Evolutionary conservation across 2,797 vertebrate species (phyloP).

Genomic region (Micrastur ruficollis): DNA sequence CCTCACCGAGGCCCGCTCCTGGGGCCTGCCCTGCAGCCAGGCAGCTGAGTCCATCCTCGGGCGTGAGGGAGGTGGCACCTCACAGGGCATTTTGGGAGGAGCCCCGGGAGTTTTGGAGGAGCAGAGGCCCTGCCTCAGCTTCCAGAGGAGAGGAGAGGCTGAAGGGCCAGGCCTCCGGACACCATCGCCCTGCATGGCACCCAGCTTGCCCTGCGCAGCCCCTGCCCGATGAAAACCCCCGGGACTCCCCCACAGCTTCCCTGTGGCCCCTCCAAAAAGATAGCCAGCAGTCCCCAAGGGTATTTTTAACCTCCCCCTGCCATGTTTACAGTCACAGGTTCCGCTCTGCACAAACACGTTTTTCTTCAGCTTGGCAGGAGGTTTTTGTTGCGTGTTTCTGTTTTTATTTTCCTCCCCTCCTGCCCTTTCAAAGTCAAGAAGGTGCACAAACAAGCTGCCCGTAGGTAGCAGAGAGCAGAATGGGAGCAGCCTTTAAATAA

Average conservation of each 20-base stretch:
- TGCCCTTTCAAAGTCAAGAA: not conserved
- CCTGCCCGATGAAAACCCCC: not conserved
- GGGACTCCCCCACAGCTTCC: not conserved
- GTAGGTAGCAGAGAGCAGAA: constrained; percentile 19
- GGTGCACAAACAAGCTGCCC: not conserved
- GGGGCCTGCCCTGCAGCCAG: rapidly evolving
- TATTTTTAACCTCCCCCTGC: not conserved
- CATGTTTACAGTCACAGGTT: not conserved
- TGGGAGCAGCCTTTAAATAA: not conserved
- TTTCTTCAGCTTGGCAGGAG: not conserved
- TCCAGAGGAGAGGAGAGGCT: not conserved
- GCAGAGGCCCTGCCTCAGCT: not conserved
- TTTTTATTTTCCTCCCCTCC: not conserved
- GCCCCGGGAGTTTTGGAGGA: not conserved
- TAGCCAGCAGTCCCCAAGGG: not conserved
- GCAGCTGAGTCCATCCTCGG: rapidly evolving
- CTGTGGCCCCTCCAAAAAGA: not conserved
- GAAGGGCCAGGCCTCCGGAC: not conserved
- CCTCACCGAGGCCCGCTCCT: rapidly evolving
- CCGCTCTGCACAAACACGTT: not conserved
- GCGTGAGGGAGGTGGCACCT: not conserved
- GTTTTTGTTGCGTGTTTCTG: not conserved
- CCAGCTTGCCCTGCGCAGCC: rapidly evolving
- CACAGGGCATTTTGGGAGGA: not conserved
- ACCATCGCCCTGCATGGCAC: rapidly evolving